A percentile compares a stretch with the other conserved stretches of the same genome.
Conservation (phyloP, 2,113 vertebrate genomes). For the Romanogobio albipinnatus region DNA sequence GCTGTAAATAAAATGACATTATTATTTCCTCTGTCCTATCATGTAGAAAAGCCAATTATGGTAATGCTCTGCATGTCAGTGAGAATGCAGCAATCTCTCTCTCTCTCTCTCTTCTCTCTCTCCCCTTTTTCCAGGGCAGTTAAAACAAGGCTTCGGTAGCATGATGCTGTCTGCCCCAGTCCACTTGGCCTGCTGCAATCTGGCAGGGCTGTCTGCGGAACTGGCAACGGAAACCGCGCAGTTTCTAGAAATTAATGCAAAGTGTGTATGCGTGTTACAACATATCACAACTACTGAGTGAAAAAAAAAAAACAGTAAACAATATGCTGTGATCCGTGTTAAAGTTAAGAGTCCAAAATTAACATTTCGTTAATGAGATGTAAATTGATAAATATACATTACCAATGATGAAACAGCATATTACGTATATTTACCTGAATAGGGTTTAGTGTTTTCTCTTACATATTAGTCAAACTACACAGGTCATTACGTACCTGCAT, state of each 20-base stretch:
- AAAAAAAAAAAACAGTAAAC: background rate
- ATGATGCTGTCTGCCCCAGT: slow-evolving; percentile 79
- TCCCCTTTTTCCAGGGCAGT: slow-evolving; percentile 73
- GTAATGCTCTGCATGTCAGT: slow-evolving; percentile 99
- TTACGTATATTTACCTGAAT: background rate
- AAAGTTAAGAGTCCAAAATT: background rate
- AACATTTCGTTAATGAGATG: background rate
- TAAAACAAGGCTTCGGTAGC: slow-evolving; percentile 78
- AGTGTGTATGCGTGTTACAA: slow-evolving; percentile 4
- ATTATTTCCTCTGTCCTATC: slow-evolving; percentile 99
- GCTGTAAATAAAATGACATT: slow-evolving; percentile 99
- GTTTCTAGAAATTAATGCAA: background rate
- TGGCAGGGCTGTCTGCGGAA: slow-evolving; percentile 37
- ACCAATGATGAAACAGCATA: too few relatives aligned
- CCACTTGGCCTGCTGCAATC: slow-evolving; percentile 65
- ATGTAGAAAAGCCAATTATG: slow-evolving; percentile 99
- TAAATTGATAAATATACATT: background rate
- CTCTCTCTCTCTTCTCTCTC: slow-evolving; percentile 56
- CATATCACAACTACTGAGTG: background rate
- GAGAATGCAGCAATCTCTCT: slow-evolving; percentile 90
- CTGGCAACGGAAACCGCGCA: background rate
- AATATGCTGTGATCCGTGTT: background rate
- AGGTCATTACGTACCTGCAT: background rate
- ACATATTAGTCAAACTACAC: background rate
- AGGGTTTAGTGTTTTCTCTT: background rate